Conservation (phyloP, 2,888 invertebrate genomes). For the Drosophila anceps region DNA sequence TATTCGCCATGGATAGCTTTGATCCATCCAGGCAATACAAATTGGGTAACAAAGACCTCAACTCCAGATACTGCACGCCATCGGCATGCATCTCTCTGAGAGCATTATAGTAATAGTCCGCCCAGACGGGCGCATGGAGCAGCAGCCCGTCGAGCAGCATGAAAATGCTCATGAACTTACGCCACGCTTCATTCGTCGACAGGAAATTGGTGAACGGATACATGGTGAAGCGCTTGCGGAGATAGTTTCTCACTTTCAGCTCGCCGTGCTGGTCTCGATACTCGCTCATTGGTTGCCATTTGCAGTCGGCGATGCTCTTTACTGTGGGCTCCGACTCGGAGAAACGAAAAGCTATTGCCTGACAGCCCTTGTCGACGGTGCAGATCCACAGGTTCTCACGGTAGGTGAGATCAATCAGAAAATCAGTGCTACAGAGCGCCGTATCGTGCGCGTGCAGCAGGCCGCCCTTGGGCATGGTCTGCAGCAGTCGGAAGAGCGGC, state of each 20-base stretch:
- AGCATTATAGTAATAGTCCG: constrained; percentile 88
- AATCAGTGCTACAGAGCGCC: constrained; percentile 88
- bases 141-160: constrained; percentile 86
- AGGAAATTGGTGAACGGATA: constrained; percentile 86
- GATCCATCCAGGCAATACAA: constrained; percentile 89
- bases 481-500: constrained; percentile 88
- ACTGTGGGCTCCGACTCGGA: constrained; percentile 53
- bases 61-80: constrained; percentile 89
- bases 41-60: constrained; percentile 88
- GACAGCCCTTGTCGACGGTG: constrained; percentile 39
- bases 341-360: constrained; percentile 63
- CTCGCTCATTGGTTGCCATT: constrained; percentile 70
- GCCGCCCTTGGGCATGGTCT: constrained; percentile 91
- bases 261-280: constrained; percentile 70
- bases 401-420: constrained; percentile 88
- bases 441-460: constrained; percentile 90
- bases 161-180: constrained; percentile 87
- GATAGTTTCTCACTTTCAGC: constrained; percentile 85
- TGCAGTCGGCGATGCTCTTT: constrained; percentile 34
- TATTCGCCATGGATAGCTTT: constrained; percentile 86
- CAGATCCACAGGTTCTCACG: constrained; percentile 87
- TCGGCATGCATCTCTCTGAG: constrained; percentile 88
- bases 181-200: constrained; percentile 88
- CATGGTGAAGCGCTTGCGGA: constrained; percentile 87
- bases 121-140: constrained; percentile 88